A percentile compares a stretch with the other conserved stretches of the same genome.
Evolutionary conservation across 2,113 vertebrate species (phyloP).

Genomic region (Acrocephalus kingi): DNA sequence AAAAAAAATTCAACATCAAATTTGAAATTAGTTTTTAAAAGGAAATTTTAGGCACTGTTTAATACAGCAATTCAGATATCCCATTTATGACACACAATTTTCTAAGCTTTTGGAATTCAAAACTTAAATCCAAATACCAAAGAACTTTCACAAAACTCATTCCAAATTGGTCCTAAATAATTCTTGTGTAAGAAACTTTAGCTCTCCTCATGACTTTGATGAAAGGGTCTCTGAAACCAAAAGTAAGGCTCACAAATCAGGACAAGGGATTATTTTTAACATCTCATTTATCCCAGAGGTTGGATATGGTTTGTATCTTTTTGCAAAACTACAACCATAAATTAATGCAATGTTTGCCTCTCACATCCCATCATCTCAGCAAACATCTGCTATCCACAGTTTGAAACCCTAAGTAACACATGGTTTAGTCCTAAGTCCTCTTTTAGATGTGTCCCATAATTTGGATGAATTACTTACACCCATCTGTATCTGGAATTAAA

Average conservation of each 20-base stretch:
- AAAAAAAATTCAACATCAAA: neutral
- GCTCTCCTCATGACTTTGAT: neutral
- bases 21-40: neutral
- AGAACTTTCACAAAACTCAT: neutral
- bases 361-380: neutral
- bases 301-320: neutral
- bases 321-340: neutral
- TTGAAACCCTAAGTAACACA: neutral
- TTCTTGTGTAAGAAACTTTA: neutral
- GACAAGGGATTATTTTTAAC: neutral
- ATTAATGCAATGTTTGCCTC: neutral
- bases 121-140: neutral
- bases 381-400: neutral
- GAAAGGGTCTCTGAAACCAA: neutral
- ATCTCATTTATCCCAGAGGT: neutral
- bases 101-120: neutral
- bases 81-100: neutral
- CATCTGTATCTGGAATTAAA: neutral
- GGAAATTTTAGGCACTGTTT: neutral
- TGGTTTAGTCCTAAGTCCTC: neutral
- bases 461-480: neutral
- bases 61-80: neutral
- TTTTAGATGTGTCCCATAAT: neutral
- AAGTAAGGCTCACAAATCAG: neutral
- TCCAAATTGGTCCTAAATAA: fast-evolving